Percentiles rank a stretch among this genome's conserved stretches.
Conservation (phyloP, 2,797 vertebrate species). For the Lithobates sylvaticus region DNA sequence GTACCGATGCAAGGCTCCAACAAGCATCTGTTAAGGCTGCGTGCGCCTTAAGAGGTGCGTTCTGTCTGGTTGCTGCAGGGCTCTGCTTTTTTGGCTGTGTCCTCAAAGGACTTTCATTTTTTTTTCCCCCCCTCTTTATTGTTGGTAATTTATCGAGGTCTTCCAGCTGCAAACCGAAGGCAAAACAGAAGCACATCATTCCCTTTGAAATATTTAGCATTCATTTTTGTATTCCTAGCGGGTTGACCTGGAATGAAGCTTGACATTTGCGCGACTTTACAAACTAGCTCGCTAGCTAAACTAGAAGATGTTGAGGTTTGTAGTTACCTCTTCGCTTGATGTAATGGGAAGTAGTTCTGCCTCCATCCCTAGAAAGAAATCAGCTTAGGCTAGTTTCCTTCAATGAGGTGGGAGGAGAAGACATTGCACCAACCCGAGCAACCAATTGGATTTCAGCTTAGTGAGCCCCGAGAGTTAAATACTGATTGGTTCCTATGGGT, state of each 20-base stretch:
- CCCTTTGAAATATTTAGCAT: conserved; percentile 25
- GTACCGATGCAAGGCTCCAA: not conserved
- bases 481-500: too few species aligned
- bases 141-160: conserved; percentile 27
- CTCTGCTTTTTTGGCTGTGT: conserved; percentile 22
- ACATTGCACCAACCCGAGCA: too few species aligned
- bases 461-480: too few species aligned
- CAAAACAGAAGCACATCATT: conserved; percentile 5
- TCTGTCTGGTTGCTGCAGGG: not conserved
- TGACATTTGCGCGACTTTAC: not conserved
- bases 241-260: not conserved
- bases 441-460: too few species aligned
- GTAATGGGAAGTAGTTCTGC: too few species aligned
- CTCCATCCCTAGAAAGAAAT: too few species aligned
- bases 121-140: not conserved
- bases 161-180: conserved; percentile 10
- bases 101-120: conserved; percentile 21
- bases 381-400: too few species aligned
- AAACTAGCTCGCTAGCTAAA: not conserved
- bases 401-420: too few species aligned
- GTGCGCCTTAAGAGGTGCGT: not conserved
- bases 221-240: not conserved
- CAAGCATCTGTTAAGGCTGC: not conserved
- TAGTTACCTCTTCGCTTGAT: not conserved
- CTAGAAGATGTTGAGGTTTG: not conserved